These are phyloP conservation scores for Dynastes maya DNA, from an alignment of 2,888 invertebrate species.

Conservation along the genomic window DNA sequence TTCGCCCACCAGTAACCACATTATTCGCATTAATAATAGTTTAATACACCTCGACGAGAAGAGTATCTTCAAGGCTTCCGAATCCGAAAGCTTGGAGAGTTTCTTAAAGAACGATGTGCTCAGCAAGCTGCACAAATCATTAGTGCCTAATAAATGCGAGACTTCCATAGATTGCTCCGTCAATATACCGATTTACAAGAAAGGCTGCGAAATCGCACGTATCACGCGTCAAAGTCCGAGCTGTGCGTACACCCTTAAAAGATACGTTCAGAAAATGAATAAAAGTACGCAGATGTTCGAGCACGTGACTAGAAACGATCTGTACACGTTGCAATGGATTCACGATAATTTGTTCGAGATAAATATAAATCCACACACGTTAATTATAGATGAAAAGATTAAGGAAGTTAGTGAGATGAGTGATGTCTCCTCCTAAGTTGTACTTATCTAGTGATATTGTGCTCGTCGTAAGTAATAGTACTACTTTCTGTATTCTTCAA, in stretches of 20 bases:
- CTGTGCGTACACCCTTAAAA: slow-evolving; percentile 35
- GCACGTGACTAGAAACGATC: slow-evolving; percentile 61
- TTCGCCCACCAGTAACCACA: slow-evolving; percentile 32
- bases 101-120: slow-evolving; percentile 26
- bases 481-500: neutral
- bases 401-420: slow-evolving; percentile 60
- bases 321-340: slow-evolving; percentile 64
- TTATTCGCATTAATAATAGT: slow-evolving; percentile 40
- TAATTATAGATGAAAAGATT: slow-evolving; percentile 61
- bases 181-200: slow-evolving; percentile 49
- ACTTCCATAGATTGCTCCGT: slow-evolving; percentile 1
- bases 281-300: slow-evolving; percentile 62
- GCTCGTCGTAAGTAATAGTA: neutral
- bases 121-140: slow-evolving; percentile 1
- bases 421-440: slow-evolving; percentile 37
- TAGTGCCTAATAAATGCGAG: slow-evolving; percentile 14
- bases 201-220: slow-evolving; percentile 48
- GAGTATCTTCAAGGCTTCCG: slow-evolving; percentile 28
- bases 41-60: slow-evolving; percentile 46
- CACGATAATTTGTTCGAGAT: slow-evolving; percentile 62
- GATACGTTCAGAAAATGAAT: slow-evolving; percentile 47
- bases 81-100: slow-evolving; percentile 30
- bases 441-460: neutral
- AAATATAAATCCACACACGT: slow-evolving; percentile 60
- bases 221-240: slow-evolving; percentile 44